These are phyloP conservation scores for Neoarius graeffei DNA, from an alignment of 2,113 vertebrate species.

Conservation along the genomic window DNA sequence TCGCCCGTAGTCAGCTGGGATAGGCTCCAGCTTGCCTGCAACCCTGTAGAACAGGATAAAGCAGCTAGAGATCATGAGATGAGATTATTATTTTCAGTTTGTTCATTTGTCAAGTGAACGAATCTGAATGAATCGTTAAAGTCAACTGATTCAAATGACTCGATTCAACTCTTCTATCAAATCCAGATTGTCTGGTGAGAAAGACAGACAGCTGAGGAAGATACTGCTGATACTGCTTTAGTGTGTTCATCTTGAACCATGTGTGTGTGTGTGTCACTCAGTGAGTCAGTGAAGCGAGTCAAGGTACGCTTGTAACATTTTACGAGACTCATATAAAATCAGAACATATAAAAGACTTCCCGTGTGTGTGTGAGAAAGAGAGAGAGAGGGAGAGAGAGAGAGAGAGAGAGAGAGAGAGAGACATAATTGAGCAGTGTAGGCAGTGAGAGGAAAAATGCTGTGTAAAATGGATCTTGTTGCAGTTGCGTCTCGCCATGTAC, in stretches of 20 bases:
- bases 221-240: background rate
- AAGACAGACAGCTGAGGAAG: background rate
- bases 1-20: no score
- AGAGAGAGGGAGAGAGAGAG: no score
- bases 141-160: background rate
- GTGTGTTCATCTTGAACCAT: background rate
- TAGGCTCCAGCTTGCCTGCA: no score
- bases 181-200: no score
- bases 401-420: background rate
- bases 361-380: constrained; percentile 11
- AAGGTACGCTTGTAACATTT: constrained; percentile 3
- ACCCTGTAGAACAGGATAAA: no score
- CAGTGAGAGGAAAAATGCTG: constrained; percentile 65
- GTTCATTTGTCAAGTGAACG: background rate
- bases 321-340: constrained; percentile 5
- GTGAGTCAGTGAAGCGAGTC: constrained; percentile 14
- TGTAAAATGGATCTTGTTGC: constrained; percentile 74
- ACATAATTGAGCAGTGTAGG: constrained; percentile 26
- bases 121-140: background rate
- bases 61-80: no score
- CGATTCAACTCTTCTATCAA: background rate
- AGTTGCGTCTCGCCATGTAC: constrained; percentile 63
- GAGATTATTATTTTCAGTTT: no score
- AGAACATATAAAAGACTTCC: background rate
- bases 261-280: constrained; percentile 6